These are phyloP conservation scores for Pandemis heparana DNA, from an alignment of 2,888 invertebrate species.

Conservation along the genomic window DNA sequence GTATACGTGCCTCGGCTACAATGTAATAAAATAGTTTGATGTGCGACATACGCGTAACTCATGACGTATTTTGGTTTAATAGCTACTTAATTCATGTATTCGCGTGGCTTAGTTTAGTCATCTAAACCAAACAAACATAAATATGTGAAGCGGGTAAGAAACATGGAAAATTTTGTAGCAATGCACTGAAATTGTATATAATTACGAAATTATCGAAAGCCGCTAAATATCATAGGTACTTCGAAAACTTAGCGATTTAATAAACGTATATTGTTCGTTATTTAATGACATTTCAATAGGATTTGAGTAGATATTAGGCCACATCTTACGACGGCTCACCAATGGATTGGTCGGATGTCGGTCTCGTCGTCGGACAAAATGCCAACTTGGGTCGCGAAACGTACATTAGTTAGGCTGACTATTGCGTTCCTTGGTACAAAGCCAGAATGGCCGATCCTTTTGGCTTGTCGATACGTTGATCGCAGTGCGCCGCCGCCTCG, in stretches of 20 bases:
- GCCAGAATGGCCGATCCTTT: conserved; percentile 84
- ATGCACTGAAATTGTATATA: not conserved
- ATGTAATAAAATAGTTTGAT: conserved; percentile 43
- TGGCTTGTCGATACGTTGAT: conserved; percentile 81
- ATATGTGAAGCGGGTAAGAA: conserved; percentile 1
- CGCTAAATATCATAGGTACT: not conserved
- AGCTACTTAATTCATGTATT: conserved; percentile 30
- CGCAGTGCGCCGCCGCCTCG: conserved; percentile 73
- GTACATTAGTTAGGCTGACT: conserved; percentile 78
- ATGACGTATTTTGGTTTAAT: conserved; percentile 42
- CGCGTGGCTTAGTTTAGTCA: conserved; percentile 24
- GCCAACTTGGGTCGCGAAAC: conserved; percentile 82
- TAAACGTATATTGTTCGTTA: conserved; percentile 2
- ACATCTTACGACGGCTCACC: conserved; percentile 24
- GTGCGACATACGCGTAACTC: conserved; percentile 35
- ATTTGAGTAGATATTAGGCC: conserved; percentile 18
- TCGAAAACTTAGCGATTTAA: not conserved
- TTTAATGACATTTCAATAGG: conserved; percentile 9
- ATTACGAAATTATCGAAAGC: not conserved
- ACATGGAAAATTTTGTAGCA: not conserved
- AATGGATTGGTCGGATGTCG: conserved; percentile 51
- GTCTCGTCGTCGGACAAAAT: conserved; percentile 63
- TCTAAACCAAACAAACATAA: conserved; percentile 24
- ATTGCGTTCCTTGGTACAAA: conserved; percentile 83
- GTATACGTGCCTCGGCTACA: conserved; percentile 51